Base-by-base conservation (phyloP, 2,113 vertebrate species). In the Pantherophis guttatus region DNA sequence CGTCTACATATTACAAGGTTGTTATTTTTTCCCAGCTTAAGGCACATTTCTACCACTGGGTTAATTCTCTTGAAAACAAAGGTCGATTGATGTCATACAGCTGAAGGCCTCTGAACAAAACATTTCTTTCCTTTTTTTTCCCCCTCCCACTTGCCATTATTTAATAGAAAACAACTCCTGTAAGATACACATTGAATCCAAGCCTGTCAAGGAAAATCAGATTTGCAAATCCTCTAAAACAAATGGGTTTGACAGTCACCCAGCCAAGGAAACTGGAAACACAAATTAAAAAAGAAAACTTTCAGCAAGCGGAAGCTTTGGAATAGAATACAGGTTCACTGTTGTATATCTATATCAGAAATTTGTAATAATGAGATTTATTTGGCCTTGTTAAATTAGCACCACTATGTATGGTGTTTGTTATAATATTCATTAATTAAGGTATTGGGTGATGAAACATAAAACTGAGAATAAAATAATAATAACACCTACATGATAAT, bases 181-280 rank as follows among this genome's bases (percentile, higher is more conserved):
- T 44, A 90, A 87, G 55, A 5, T 86, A 75, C 54, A 81, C 50
- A 24, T 90, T 92, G 57, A 88, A 94, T 91, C 70, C 86, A 94
- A 91, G 55, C n/a, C 87, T 90, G 91, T 92, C 90, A 90, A 86
- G 55, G 75, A 92, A 94, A 86, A 57, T 90, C 65, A 89, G 85
- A 92, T 89, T 94, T 92, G 91, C 87, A 94, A 90, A 92, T 89
- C 75, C 91, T 50, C 87, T 86, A 24, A 94, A 92, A 90, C 70
- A 94, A 92, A 92, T 90, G 50, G 55, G 86, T 92, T 94, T 86
- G 90, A 94, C 55, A 89, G 7, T 90, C 88, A 87, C 33, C 85
- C 85, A 91, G 85, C 59, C 86, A 75, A 93, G 90, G 59, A 93
- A 93, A 93, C 52, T 48, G 19, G 33, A 26, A 57, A 53, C 39